Base-by-base conservation (phyloP, 2,113 vertebrate species). In the Serilophus lunatus region DNA sequence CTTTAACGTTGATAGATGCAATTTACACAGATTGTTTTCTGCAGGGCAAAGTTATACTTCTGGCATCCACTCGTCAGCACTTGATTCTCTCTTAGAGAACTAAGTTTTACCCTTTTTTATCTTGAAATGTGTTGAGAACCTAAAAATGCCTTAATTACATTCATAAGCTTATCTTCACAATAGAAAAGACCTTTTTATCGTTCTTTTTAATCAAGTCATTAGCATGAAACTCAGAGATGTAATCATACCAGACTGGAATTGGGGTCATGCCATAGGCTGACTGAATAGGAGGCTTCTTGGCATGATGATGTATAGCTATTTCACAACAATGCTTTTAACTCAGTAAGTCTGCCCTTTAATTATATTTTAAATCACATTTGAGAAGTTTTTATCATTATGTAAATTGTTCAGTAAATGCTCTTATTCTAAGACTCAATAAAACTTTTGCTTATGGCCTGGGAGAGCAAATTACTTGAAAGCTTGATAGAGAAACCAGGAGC, bases 201-300 rank as follows among this genome's bases (percentile, higher is more conserved):
- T 85, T 94, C 92, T 91, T 95, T 93, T 95, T 96, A 97, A 98
- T 97, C 97, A 96, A 96, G 75, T 97, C 75, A 96, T 98, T 98
- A 98, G 88, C 95, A 98, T 97, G 95, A 98, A 97, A 95, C 75
- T 92, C 96, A 83, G 94, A 96, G 95, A 97, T 97, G 94, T 94
- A 97, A 97, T 98, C 96, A 95, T 95, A 97, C 75, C 84, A 94
- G 90, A 97, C 89, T 66, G 90, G 97, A 98, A 98, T 97, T 97
- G 97, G 92, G 98, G 97, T 98, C 96, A 8, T 94, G 97, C 91
- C 97, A 95, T 93, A 87, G 94, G 85, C 95, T 95, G 85, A 90
- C 85, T 96, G 89, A 97, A 95, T 93, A 84, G 95, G 95, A 91
- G 76, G 28, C 93, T 97, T 96, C 85, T 28, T 97, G 97, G 92